Evolutionary conservation across 1,140 invertebrate species (phyloP).

Genomic region (Bicyclus anynana): DNA sequence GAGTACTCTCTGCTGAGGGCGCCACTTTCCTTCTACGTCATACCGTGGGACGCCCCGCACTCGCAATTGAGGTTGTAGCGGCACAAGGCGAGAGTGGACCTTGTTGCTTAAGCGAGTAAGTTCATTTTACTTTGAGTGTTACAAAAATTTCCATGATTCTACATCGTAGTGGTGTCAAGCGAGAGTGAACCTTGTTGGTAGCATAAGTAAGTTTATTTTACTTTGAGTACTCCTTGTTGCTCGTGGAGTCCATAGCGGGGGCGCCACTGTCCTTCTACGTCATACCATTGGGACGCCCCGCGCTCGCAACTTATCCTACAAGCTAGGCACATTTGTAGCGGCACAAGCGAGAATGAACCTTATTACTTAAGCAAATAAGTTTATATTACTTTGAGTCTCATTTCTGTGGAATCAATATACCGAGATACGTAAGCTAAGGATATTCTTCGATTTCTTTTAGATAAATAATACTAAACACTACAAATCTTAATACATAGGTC

Average conservation of each 20-base stretch:
- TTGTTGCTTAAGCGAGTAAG: slow-evolving; percentile 64
- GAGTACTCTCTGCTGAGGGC: too few species aligned
- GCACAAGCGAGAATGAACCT: slow-evolving; percentile 94
- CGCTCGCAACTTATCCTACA: slow-evolving; percentile 92
- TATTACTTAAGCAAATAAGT: slow-evolving; percentile 64
- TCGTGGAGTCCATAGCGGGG: slow-evolving; percentile 96
- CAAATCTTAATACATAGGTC: too few species aligned
- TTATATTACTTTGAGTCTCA: neutral
- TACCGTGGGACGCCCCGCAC: slow-evolving; percentile 95
- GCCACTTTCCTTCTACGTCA: slow-evolving; percentile 95
- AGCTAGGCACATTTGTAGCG: slow-evolving; percentile 92
- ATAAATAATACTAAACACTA: too few species aligned
- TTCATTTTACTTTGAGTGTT: slow-evolving; percentile 5
- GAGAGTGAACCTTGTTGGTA: too few species aligned
- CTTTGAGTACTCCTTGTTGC: too few species aligned
- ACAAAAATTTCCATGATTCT: neutral
- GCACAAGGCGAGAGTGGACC: slow-evolving; percentile 95
- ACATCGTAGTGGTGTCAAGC: too few species aligned
- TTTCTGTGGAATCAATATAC: too few species aligned
- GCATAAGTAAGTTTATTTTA: too few species aligned
- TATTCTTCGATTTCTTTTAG: too few species aligned
- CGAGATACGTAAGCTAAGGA: too few species aligned
- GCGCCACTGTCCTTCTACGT: slow-evolving; percentile 97
- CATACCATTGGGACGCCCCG: slow-evolving; percentile 96
- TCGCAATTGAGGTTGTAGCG: slow-evolving; percentile 92